phyloP scores from a whole-genome alignment of 2,797 vertebrate genomes.

The Margarornis squamiger region DNA sequence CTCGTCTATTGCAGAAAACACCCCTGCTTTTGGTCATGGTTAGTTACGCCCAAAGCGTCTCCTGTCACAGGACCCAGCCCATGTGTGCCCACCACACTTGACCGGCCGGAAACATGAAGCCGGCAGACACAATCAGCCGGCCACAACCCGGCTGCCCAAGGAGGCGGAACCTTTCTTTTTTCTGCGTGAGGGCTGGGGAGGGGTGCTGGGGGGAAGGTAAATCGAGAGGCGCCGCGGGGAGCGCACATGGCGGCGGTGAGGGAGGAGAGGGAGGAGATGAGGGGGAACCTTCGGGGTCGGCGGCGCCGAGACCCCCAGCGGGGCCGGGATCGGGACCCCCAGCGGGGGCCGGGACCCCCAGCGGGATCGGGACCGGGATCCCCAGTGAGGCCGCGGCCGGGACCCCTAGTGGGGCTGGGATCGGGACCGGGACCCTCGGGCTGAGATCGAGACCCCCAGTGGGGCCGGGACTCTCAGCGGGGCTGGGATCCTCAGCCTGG shows the following conservation, averaged over 20 bases:
- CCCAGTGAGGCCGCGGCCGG: too few species aligned
- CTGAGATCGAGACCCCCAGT: too few species aligned
- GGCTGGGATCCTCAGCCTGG: too few species aligned
- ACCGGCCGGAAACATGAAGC: background rate
- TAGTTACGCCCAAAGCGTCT: background rate
- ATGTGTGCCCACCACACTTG: rapidly evolving
- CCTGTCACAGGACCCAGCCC: rapidly evolving
- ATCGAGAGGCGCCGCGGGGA: rapidly evolving
- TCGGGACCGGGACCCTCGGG: too few species aligned
- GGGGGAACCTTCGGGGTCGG: background rate
- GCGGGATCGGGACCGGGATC: too few species aligned
- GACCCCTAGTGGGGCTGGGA: too few species aligned
- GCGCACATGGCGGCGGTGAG: background rate
- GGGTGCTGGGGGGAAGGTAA: rapidly evolving
- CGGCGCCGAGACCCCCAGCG: background rate
- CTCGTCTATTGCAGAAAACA: rapidly evolving
- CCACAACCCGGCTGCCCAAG: rapidly evolving
- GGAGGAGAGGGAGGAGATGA: rapidly evolving
- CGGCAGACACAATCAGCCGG: too few species aligned
- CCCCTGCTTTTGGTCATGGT: background rate
- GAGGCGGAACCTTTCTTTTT: background rate
- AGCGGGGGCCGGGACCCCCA: too few species aligned
- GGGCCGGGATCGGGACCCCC: too few species aligned
- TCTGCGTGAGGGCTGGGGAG: rapidly evolving
- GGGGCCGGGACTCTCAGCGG: too few species aligned